Evolutionary conservation across 1,140 invertebrate genomes (phyloP), one percentile per base, ranked within the genome.

Genomic region (Brachionus paranguensis): DNA sequence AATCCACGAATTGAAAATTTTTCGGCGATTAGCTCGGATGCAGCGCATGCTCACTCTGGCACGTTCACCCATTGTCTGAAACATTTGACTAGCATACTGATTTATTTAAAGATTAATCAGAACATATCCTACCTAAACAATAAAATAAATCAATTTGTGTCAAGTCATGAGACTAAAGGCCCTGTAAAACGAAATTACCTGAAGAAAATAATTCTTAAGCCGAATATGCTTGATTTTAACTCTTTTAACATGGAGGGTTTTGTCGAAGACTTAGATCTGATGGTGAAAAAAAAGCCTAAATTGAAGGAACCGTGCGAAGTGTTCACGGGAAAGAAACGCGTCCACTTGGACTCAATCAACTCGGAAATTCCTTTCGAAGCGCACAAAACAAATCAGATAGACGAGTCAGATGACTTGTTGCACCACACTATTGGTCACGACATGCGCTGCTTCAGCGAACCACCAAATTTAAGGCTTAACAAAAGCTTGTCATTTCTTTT

Each of bases 31-130:
- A 10, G 20, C 53, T 37, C 68, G 20, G 14, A 41, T 41, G 41
- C n/a, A 72, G 11, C 14, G 27, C 17, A 72, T 72, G 68, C 41
- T 43, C 7, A 43, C 41, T 41, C 17, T 2, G n/a, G 33, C 29
- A 72, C 33, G 1, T 17, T 76, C 4, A 76, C 72, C 43, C n/a
- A 76, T 10, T 50, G 17, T 29, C 43, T 76, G 11, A 76, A 50
- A 47, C 41, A 11, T 27, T 76, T 76, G 12, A 76, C 72, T 1
- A 76, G 27, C 11, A 76, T 76, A 20, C 27, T 76, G 8, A 8
- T 76, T 24, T 76, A 50, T 76, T 50, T 76, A 12, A 76, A 50
- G 27, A 50, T 76, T 33, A 76, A 76, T 53, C 72, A 76, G 20
- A 41, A 43, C 24, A 76, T 50, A 50, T 50, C 24, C 29, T 27